These are phyloP conservation scores for Lepeophtheirus nordmannii DNA, from an alignment of 2,888 invertebrate genomes.

Conservation along the genomic window DNA sequence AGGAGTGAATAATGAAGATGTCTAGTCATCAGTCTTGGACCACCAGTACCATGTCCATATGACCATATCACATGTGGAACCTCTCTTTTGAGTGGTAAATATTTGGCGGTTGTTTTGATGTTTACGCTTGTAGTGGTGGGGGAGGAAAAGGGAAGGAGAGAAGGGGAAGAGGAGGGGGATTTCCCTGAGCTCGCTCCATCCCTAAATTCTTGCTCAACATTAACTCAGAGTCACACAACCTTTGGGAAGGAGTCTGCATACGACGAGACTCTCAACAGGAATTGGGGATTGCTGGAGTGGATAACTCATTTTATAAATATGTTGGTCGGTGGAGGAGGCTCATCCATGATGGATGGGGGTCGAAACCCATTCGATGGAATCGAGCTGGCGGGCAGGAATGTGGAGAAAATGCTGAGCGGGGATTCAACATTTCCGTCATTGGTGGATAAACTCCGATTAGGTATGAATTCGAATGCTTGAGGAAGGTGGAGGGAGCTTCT, in stretches of 20 bases:
- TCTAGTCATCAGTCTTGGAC: too few species aligned
- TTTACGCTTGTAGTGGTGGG: background rate
- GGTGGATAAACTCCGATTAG: slow-evolving; percentile 46
- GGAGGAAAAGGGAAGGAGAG: background rate
- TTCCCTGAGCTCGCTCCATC: too few species aligned
- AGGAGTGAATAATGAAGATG: too few species aligned
- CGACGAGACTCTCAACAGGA: background rate
- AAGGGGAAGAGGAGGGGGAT: too few species aligned
- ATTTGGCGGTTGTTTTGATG: background rate
- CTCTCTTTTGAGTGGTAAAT: background rate
- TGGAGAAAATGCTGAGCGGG: slow-evolving; percentile 54
- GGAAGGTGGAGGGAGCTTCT: slow-evolving; percentile 30
- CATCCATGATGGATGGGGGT: background rate
- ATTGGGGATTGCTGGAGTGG: background rate
- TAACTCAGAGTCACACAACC: background rate
- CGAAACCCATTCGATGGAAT: slow-evolving; percentile 32
- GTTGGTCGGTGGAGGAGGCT: background rate
- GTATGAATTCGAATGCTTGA: too few species aligned
- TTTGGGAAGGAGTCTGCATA: background rate
- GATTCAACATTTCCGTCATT: slow-evolving; percentile 57
- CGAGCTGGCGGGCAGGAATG: slow-evolving; percentile 59
- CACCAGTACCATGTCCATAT: too few species aligned
- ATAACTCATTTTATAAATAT: background rate
- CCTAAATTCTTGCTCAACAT: background rate
- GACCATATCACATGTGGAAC: too few species aligned